Base-by-base conservation (phyloP, 2,113 vertebrate species). In the Varanus salvator region DNA sequence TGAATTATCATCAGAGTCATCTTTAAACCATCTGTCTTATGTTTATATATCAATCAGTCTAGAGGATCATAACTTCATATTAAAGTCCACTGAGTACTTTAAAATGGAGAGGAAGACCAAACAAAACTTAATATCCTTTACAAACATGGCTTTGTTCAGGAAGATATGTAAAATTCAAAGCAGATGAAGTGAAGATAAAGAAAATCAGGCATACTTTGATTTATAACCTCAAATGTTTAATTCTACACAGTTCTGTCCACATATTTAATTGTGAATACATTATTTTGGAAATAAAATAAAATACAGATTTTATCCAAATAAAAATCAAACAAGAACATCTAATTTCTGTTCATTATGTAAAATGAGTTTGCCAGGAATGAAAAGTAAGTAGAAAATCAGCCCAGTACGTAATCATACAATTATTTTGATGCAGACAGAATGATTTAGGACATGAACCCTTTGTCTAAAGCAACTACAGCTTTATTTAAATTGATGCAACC, bases 31-130 rank as follows among this genome's bases (percentile, higher is more conserved):
- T 98, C 97, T 98, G 97, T 96, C 97, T 97, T 97, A 95, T 96
- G 96, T 97, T 98, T 98, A 97, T 91, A 92, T 94, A 97, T 98
- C 95, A 97, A 97, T 98, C 98, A 98, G 97, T 90, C 94, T 95
- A 91, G 92, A 89, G 96, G 87, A 96, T 96, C 96, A 95, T 90
- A 98, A 97, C 96, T 96, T 97, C 92, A 93, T 92, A 94, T 96
- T 95, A 96, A 90, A 93, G 93, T 97, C 97, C 93, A 90, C 81
- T 11, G 96, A 97, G 97, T 93, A 92, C 94, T 95, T 92, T 95
- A 97, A 90, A 97, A 97, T 87, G 54, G 91, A 92, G 95, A 95
- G 90, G 80, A 93, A 97, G 96, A 97, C 97, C 96, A 98, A 97
- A 94, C 94, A 95, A 96, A 97, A 97, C 92, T 86, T 97, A 96